Evolutionary conservation across 2,113 vertebrate species (phyloP).

Genomic region (Brevimyrus niger): DNA sequence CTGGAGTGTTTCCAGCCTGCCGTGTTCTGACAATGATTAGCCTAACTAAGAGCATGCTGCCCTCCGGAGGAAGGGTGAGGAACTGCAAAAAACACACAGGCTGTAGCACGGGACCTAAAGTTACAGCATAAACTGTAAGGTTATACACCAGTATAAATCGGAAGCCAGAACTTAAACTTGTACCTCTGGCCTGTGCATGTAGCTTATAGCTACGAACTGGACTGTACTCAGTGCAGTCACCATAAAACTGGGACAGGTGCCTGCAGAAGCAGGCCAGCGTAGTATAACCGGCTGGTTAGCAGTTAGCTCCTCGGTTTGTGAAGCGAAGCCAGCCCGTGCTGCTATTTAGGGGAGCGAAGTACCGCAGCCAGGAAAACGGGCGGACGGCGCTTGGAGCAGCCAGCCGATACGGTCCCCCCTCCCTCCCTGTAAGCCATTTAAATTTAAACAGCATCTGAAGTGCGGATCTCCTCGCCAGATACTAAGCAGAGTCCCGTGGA

Average conservation of each 20-base stretch:
- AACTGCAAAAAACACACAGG: not conserved
- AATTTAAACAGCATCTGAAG: constrained; percentile 3
- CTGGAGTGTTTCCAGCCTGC: not conserved
- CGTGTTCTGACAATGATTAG: not conserved
- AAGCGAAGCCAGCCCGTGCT: not conserved
- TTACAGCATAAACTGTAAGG: not conserved
- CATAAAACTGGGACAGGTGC: not conserved
- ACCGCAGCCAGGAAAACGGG: not conserved
- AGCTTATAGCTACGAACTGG: not conserved
- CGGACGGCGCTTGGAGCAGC: not conserved
- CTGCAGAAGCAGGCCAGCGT: not conserved
- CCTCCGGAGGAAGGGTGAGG: not conserved
- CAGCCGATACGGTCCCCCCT: not conserved
- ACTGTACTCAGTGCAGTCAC: not conserved
- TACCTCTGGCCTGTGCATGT: not conserved
- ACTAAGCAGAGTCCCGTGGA: not conserved
- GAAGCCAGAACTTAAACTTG: not conserved
- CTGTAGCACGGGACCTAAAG: not conserved
- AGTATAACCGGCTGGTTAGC: not conserved
- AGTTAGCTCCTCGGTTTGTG: not conserved
- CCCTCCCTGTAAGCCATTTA: not conserved
- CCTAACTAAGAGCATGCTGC: not conserved
- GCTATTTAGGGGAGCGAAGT: not conserved
- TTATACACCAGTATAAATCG: not conserved
- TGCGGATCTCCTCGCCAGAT: not conserved